A percentile compares a stretch with the other conserved stretches of the same genome.
Evolutionary conservation across 2,888 invertebrate species (phyloP).

Genomic region (Linyphia triangularis): DNA sequence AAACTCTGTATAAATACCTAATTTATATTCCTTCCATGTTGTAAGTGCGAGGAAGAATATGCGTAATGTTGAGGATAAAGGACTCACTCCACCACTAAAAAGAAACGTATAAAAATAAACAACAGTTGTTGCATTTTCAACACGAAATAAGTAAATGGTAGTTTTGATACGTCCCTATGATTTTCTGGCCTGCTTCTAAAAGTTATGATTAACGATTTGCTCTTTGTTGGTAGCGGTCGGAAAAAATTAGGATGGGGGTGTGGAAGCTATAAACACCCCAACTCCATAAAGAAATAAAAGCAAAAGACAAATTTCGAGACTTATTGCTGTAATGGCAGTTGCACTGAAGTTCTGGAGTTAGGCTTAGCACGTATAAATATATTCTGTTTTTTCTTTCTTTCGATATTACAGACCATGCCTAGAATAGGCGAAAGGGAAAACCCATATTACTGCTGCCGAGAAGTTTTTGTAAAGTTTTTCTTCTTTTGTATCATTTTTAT

Average conservation of each 20-base stretch:
- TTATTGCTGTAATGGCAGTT: conserved; percentile 61
- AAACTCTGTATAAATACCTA: conserved; percentile 60
- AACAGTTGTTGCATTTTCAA: conserved; percentile 61
- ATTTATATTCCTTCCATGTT: conserved; percentile 64
- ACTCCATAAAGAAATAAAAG: conserved; percentile 4
- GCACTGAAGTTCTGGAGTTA: conserved; percentile 24
- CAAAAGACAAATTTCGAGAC: conserved; percentile 35
- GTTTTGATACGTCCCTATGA: conserved; percentile 14
- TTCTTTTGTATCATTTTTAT: background rate
- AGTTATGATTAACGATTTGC: conserved; percentile 65
- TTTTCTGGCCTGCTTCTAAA: conserved; percentile 36
- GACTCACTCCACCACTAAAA: background rate
- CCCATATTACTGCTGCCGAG: background rate
- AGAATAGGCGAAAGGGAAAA: conserved; percentile 6
- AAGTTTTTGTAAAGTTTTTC: background rate
- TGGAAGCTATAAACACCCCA: conserved; percentile 16
- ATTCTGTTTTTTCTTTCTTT: background rate
- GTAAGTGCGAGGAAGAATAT: conserved; percentile 12
- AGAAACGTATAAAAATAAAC: conserved; percentile 41
- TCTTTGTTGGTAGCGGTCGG: conserved; percentile 37
- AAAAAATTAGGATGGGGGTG: background rate
- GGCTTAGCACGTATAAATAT: conserved; percentile 17
- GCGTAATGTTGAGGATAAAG: conserved; percentile 53
- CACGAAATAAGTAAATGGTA: conserved; percentile 12
- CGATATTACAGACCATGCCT: background rate